These are phyloP conservation scores for Drosophila lacicola DNA, from an alignment of 2,888 invertebrate species.

Conservation along the genomic window DNA sequence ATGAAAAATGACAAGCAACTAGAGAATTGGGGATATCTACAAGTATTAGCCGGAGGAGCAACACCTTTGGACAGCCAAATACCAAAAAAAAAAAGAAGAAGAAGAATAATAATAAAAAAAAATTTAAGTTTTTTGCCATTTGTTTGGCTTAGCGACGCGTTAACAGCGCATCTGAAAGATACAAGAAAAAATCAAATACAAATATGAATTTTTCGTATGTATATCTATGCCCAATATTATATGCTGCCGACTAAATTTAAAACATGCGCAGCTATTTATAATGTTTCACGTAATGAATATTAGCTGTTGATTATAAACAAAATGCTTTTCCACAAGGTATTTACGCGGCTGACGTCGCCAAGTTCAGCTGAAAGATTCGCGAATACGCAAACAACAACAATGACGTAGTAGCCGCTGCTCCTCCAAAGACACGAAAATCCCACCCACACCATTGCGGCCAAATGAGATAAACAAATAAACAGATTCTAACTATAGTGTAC, in stretches of 20 bases:
- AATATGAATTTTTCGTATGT: not conserved
- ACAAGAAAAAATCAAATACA: slow-evolving; percentile 1
- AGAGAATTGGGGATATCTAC: slow-evolving; percentile 35
- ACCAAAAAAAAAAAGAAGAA: slow-evolving; percentile 4
- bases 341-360: slow-evolving; percentile 67
- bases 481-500: slow-evolving; percentile 54
- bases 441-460: slow-evolving; percentile 46
- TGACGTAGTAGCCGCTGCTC: slow-evolving; percentile 42
- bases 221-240: slow-evolving; percentile 45
- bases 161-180: slow-evolving; percentile 30
- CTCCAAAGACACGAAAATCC: slow-evolving; percentile 29
- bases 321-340: slow-evolving; percentile 53
- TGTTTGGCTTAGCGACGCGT: slow-evolving; percentile 52
- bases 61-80: slow-evolving; percentile 4
- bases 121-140: slow-evolving; percentile 41
- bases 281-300: slow-evolving; percentile 71
- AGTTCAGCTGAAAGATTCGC: slow-evolving; percentile 68
- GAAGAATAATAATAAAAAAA: not conserved
- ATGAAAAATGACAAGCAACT: slow-evolving; percentile 68
- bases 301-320: slow-evolving; percentile 73
- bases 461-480: slow-evolving; percentile 48
- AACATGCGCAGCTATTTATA: slow-evolving; percentile 62
- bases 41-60: slow-evolving; percentile 41
- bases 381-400: slow-evolving; percentile 38
- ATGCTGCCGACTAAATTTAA: slow-evolving; percentile 62